Percentiles rank a stretch among this genome's conserved stretches.
Conservation (phyloP, 2,113 vertebrate genomes). For the Mystacornis crossleyi region DNA sequence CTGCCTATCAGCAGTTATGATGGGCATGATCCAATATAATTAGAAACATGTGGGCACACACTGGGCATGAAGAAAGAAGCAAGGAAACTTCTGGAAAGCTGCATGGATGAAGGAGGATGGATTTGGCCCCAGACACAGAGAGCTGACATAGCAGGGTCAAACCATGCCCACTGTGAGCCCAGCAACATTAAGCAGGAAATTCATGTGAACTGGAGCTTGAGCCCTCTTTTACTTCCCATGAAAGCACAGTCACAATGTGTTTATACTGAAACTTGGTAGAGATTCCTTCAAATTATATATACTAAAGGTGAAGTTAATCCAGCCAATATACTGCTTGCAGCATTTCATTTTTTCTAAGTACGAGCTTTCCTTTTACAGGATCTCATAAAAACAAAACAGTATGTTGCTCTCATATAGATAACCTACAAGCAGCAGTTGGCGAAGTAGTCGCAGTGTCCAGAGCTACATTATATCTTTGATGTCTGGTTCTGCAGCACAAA, state of each 20-base stretch:
- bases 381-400: slow-evolving; percentile 56
- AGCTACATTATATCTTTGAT: slow-evolving; percentile 36
- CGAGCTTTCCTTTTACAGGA: slow-evolving; percentile 33
- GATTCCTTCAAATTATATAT: background rate
- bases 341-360: slow-evolving; percentile 38
- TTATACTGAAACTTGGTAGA: background rate
- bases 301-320: slow-evolving; percentile 20
- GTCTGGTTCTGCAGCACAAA: slow-evolving; percentile 38
- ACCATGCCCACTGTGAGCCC: background rate
- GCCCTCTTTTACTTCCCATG: background rate
- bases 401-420: background rate
- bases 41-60: background rate
- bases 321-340: slow-evolving; percentile 21
- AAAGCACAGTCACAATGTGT: background rate
- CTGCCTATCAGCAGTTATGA: background rate
- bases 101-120: background rate
- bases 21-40: background rate
- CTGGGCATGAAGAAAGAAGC: background rate
- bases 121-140: background rate
- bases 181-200: background rate
- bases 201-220: background rate
- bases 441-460: slow-evolving; percentile 22
- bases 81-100: background rate
- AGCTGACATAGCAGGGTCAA: background rate
- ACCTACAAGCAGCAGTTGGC: background rate